Evolutionary conservation across 2,888 invertebrate genomes (phyloP), one percentile per base, ranked within the genome.

Genomic region (Limenitis camilla): DNA sequence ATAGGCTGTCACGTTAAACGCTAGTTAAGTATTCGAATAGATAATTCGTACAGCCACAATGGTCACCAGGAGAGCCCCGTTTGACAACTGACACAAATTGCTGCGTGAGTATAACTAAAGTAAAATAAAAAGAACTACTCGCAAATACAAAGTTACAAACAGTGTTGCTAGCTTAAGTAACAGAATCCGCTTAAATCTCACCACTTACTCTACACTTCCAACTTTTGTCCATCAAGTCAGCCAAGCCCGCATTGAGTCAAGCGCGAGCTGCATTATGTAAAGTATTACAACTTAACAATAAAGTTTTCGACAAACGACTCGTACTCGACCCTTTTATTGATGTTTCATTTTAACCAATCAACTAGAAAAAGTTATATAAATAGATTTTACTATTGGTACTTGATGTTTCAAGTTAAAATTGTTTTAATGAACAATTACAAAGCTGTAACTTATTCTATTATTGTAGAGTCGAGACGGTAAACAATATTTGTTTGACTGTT

Each of bases 221-320:
- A 52, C 49, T 49, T 52, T 44, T 40, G 48, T 40, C 56, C 54
- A 54, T 54, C 49, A 54, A 54, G 52, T 40, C 46, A n/a, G n/a
- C n/a, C n/a, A n/a, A n/a, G 40, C 54, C 57, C 57, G 57, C 56
- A 57, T 56, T 19, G 51, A 57, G 54, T 49, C 56, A 54, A 53
- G 51, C 53, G 50, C 51, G 54, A 52, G 56, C 40, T 29, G 51
- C 35, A 35, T 41, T 48, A 50, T 41, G 35, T 36, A 11, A 11
- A 44, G 30, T 36, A 49, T 42, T 49, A 49, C 39, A 35, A 40
- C 40, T 54, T 43, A 54, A 54, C 50, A 54, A 51, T 54, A 47
- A 40, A 33, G 42, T 43, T 42, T 35, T 42, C 29, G 9, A 47
- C 42, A 31, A 45, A 47, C 41, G 40, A 47, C 38, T 55, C 29